Conservation (phyloP, 2,113 vertebrate species). For the Vimba vimba region DNA sequence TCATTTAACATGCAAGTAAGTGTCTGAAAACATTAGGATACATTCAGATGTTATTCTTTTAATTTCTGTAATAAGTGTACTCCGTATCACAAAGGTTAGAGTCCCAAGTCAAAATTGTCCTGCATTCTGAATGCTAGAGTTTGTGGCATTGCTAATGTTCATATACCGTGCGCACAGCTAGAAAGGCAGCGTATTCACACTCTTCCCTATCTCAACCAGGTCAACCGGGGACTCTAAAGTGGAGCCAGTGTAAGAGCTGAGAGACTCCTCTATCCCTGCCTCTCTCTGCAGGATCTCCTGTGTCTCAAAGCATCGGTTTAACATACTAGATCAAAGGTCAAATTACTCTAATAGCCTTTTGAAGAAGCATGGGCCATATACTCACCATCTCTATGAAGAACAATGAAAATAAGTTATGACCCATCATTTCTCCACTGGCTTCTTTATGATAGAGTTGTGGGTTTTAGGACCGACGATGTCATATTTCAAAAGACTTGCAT, state of each 20-base stretch:
- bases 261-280: background rate
- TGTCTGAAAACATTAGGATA: no score
- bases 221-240: background rate
- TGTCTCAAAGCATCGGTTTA: slow-evolving; percentile 40
- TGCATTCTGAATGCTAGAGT: no score
- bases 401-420: slow-evolving; percentile 28
- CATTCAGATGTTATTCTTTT: no score
- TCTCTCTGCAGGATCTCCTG: background rate
- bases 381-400: slow-evolving; percentile 11
- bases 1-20: no score
- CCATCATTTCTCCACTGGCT: background rate
- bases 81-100: no score
- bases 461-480: background rate
- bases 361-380: slow-evolving; percentile 28
- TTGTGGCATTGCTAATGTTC: no score
- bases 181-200: no score
- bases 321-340: slow-evolving; percentile 38
- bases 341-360: slow-evolving; percentile 50
- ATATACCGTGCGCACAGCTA: no score
- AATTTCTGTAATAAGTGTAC: no score
- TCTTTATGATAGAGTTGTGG: slow-evolving; percentile 23
- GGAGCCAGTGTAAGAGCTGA: background rate
- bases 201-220: background rate
- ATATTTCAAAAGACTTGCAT: slow-evolving; percentile 27
- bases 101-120: no score